Percentiles rank a stretch among this genome's conserved stretches.
Conservation (phyloP, 1,140 invertebrate genomes). For the Ceratina japonica region DNA sequence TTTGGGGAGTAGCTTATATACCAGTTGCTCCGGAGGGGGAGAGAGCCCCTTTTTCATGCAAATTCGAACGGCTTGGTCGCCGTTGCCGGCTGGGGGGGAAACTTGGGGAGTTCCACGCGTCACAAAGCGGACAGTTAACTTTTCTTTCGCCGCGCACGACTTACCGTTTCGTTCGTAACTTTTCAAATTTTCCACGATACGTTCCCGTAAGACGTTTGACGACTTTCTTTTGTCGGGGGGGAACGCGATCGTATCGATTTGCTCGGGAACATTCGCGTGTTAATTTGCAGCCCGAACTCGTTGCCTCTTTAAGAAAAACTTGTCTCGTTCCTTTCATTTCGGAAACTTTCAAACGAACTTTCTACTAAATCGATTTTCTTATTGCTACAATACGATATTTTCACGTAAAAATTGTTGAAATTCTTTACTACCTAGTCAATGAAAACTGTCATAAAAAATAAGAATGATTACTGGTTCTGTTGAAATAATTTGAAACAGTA, state of each 20-base stretch:
- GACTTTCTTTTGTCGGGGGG: background rate
- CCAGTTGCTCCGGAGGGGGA: constrained; percentile 62
- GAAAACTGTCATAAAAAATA: too few species aligned
- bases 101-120: constrained; percentile 41
- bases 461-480: too few species aligned
- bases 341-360: background rate
- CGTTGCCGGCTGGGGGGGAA: constrained; percentile 16
- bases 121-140: constrained; percentile 57
- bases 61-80: constrained; percentile 60
- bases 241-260: background rate
- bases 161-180: constrained; percentile 27
- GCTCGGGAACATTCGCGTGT: background rate
- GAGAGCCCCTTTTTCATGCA: constrained; percentile 66
- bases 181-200: constrained; percentile 42
- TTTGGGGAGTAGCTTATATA: constrained; percentile 68
- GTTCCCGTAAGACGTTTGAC: background rate
- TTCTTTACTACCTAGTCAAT: too few species aligned
- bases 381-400: too few species aligned
- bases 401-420: too few species aligned
- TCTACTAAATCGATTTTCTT: too few species aligned
- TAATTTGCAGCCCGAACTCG: background rate
- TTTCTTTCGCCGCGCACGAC: constrained; percentile 32
- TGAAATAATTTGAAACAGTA: too few species aligned
- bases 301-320: background rate
- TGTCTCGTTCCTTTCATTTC: background rate